Conservation (phyloP, 1,140 invertebrate genomes). For the Drosophila simulans region DNA sequence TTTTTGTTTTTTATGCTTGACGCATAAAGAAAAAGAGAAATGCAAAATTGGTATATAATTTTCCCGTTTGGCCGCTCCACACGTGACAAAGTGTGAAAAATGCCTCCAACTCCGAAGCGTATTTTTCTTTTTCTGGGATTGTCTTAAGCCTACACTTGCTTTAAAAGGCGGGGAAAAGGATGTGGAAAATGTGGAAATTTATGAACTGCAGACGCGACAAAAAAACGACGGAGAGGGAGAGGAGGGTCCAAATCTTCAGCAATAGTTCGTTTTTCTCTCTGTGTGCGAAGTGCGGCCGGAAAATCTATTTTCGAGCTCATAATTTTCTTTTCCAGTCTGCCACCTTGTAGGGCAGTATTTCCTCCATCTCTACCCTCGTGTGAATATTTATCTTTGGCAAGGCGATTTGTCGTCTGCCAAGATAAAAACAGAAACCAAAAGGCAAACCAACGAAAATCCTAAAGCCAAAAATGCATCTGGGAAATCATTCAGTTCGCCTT, state of each 20-base stretch:
- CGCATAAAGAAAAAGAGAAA: slow-evolving; percentile 27
- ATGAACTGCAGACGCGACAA: slow-evolving; percentile 72
- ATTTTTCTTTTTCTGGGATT: slow-evolving; percentile 51
- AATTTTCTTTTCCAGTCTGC: slow-evolving; percentile 77
- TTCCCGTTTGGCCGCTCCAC: slow-evolving; percentile 44
- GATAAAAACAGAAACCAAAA: slow-evolving; percentile 21
- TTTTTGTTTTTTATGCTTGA: not conserved
- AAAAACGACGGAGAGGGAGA: slow-evolving; percentile 5
- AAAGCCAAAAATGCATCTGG: slow-evolving; percentile 27
- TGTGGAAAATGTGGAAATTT: slow-evolving; percentile 65
- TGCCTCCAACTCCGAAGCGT: slow-evolving; percentile 48
- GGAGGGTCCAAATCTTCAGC: slow-evolving; percentile 11
- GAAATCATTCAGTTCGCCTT: slow-evolving; percentile 24
- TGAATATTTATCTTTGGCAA: slow-evolving; percentile 57
- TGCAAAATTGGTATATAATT: slow-evolving; percentile 49
- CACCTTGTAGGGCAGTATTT: slow-evolving; percentile 64
- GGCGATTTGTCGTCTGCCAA: slow-evolving; percentile 68
- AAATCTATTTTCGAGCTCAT: slow-evolving; percentile 78
- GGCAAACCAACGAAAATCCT: slow-evolving; percentile 1
- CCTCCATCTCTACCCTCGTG: slow-evolving; percentile 12
- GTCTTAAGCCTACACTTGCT: slow-evolving; percentile 56
- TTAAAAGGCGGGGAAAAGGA: slow-evolving; percentile 47
- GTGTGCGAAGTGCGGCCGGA: slow-evolving; percentile 58
- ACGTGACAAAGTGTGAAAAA: slow-evolving; percentile 78
- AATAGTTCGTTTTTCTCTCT: slow-evolving; percentile 31